Evolutionary conservation across 2,797 vertebrate species (phyloP).

Genomic region (Halcyon leucocephala): DNA sequence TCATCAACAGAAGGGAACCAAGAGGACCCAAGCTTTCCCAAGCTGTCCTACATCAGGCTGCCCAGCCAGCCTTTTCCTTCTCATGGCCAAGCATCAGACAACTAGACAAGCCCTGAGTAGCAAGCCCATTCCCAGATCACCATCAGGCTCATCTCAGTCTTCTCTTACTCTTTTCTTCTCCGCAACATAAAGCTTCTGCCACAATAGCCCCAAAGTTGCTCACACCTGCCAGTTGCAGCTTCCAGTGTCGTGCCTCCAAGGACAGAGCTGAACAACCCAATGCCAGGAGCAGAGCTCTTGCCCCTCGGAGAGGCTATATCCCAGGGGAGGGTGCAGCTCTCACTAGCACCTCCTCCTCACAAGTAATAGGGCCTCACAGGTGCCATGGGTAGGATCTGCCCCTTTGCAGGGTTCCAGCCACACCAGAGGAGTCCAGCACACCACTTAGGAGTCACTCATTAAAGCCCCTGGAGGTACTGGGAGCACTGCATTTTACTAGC

Average conservation of each 20-base stretch:
- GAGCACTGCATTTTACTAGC: neutral
- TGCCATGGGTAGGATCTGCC: neutral
- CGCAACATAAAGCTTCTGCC: neutral
- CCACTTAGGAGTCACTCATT: rapidly evolving
- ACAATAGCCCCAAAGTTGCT: neutral
- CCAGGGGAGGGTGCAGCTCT: neutral
- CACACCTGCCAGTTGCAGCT: neutral
- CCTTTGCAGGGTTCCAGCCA: neutral
- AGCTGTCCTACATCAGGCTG: neutral
- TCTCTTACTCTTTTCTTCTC: neutral
- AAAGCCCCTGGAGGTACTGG: neutral
- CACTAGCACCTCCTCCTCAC: neutral
- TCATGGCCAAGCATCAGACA: neutral
- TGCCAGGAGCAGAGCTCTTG: rapidly evolving
- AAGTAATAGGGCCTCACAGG: neutral
- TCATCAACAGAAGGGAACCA: neutral
- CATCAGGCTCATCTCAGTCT: neutral
- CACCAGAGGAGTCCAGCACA: neutral
- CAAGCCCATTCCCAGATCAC: neutral
- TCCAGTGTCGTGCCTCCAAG: rapidly evolving
- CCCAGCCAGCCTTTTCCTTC: neutral
- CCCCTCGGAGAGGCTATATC: rapidly evolving
- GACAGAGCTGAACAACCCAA: rapidly evolving
- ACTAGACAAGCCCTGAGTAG: neutral
- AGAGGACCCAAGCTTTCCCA: neutral